Evolutionary conservation across 2,113 vertebrate genomes (phyloP).

Genomic region (Pseudolaguvia tuberculata): DNA sequence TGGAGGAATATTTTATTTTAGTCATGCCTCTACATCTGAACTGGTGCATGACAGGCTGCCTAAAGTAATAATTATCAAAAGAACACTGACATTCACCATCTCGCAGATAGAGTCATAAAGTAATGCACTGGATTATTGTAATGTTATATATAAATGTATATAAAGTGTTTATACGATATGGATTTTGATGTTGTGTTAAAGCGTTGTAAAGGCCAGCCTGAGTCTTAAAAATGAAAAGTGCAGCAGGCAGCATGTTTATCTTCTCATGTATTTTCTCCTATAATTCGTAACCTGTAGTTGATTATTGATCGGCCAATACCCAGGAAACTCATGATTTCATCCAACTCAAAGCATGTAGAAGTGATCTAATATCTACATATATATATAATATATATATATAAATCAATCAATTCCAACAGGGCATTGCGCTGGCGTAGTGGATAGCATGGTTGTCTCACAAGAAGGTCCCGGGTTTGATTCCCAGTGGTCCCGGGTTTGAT

Average conservation of each 20-base stretch:
- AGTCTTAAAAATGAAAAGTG: background rate
- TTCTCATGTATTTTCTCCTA: background rate
- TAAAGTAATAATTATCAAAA: conserved; percentile 27
- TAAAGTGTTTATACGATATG: background rate
- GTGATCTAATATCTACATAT: background rate
- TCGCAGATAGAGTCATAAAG: background rate
- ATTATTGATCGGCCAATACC: background rate
- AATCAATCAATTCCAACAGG: background rate
- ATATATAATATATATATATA: background rate
- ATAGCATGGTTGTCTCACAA: too few species aligned
- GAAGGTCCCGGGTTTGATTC: too few species aligned
- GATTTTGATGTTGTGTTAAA: background rate
- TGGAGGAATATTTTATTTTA: conserved; percentile 7
- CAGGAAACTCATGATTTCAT: background rate
- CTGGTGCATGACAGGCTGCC: background rate
- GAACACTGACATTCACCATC: background rate
- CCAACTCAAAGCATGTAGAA: too few species aligned
- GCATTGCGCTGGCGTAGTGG: too few species aligned
- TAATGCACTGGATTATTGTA: background rate
- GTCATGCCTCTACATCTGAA: background rate
- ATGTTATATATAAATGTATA: background rate
- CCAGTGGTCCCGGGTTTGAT: too few species aligned
- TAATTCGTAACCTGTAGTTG: too few species aligned
- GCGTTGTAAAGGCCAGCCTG: background rate
- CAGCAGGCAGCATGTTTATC: background rate